These are phyloP conservation scores for Thaumatotibia leucotreta DNA, from an alignment of 1,140 invertebrate genomes.

Conservation along the genomic window DNA sequence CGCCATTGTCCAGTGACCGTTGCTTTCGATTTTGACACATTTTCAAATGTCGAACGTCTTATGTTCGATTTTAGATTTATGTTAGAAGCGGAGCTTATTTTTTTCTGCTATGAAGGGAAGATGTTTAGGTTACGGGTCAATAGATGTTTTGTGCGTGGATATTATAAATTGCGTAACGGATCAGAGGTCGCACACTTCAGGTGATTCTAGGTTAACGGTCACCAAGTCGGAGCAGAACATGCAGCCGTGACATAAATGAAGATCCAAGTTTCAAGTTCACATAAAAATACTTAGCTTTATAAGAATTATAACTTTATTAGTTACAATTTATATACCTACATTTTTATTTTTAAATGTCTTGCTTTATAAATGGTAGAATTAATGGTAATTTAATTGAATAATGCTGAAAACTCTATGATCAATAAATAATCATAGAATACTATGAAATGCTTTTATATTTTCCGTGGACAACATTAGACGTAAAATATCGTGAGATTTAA, in stretches of 20 bases:
- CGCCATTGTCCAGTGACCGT: slow-evolving; percentile 53
- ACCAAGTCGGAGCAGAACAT: background rate
- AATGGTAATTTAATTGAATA: no score
- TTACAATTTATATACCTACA: no score
- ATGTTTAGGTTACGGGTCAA: slow-evolving; percentile 68
- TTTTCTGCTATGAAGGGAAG: slow-evolving; percentile 43
- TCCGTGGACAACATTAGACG: no score
- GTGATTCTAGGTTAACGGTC: slow-evolving; percentile 57
- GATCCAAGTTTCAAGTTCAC: no score
- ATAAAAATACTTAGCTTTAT: no score
- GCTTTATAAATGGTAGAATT: no score
- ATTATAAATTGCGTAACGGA: slow-evolving; percentile 54
- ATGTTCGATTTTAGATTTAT: slow-evolving; percentile 70
- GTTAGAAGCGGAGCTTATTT: slow-evolving; percentile 42
- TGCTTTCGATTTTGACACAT: slow-evolving; percentile 64
- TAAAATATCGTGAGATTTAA: no score
- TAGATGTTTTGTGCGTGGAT: slow-evolving; percentile 44
- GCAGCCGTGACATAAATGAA: background rate
- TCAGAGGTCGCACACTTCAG: slow-evolving; percentile 53
- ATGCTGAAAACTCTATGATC: no score
- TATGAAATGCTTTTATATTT: no score
- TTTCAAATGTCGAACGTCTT: slow-evolving; percentile 56
- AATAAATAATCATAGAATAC: no score
- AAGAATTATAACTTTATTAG: no score
- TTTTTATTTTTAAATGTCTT: no score